Percentiles rank a stretch among this genome's conserved stretches.
These are phyloP conservation scores for Syncerus caffer DNA, from an alignment of 2,797 vertebrate genomes.

Conservation along the genomic window DNA sequence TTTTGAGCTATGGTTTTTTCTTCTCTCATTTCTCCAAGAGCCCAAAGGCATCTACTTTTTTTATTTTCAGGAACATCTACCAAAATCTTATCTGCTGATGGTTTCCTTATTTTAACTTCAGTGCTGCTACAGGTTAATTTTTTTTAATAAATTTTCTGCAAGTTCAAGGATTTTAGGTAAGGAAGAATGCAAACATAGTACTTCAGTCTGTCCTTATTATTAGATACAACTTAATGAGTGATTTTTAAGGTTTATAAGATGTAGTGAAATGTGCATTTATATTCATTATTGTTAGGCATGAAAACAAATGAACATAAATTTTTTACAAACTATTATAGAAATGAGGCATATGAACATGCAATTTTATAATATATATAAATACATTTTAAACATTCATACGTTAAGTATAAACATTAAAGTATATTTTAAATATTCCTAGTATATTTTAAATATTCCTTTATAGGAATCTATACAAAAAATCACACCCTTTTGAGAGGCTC, in stretches of 20 bases:
- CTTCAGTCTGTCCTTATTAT: not conserved
- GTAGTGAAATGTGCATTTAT: not conserved
- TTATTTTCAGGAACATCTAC: slow-evolving; percentile 28
- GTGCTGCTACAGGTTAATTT: not conserved
- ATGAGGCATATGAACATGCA: not conserved
- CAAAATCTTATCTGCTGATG: not conserved
- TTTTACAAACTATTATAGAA: not conserved
- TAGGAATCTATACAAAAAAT: not conserved
- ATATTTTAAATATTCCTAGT: not conserved
- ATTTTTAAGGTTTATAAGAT: not conserved
- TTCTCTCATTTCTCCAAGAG: not conserved
- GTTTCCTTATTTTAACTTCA: not conserved
- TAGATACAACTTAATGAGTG: not conserved
- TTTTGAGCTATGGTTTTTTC: not conserved
- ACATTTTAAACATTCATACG: not conserved
- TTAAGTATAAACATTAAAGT: not conserved
- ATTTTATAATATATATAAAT: slow-evolving; percentile 15
- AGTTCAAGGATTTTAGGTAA: slow-evolving; percentile 2
- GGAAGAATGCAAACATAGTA: not conserved
- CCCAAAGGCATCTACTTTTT: not conserved
- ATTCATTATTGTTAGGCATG: not conserved
- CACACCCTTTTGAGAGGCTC: not conserved
- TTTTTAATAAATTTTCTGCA: not conserved
- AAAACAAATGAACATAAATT: not conserved
- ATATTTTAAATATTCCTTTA: not conserved